Percentiles rank a stretch among this genome's conserved stretches.
phyloP scores from a whole-genome alignment of 2,888 invertebrate species.

The Empis stercorea region DNA sequence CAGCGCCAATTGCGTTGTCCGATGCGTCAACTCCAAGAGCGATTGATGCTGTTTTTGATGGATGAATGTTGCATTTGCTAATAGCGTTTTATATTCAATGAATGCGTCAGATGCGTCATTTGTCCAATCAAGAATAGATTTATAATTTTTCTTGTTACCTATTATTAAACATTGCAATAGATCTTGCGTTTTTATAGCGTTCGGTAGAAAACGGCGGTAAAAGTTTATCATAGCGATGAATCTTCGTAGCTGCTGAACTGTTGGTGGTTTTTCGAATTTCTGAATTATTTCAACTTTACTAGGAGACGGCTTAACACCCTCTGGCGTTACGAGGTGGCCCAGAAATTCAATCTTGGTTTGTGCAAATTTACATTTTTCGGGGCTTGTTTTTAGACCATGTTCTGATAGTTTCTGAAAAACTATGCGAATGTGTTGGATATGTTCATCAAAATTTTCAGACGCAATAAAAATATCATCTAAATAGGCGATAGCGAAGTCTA shows the following conservation, averaged over 20 bases:
- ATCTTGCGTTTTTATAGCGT: slow-evolving; percentile 11
- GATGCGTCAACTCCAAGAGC: too few species aligned
- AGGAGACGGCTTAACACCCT: slow-evolving; percentile 5
- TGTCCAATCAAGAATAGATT: slow-evolving; percentile 9
- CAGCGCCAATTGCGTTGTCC: too few species aligned
- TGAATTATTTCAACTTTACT: slow-evolving; percentile 9
- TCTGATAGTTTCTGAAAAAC: slow-evolving; percentile 16
- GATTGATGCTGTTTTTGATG: too few species aligned
- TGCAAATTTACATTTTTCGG: slow-evolving; percentile 14
- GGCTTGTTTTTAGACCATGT: slow-evolving; percentile 16
- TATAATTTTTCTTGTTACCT: slow-evolving; percentile 11
- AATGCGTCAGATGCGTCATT: slow-evolving; percentile 10
- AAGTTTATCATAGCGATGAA: slow-evolving; percentile 9
- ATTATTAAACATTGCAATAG: slow-evolving; percentile 7
- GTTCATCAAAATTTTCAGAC: slow-evolving; percentile 7
- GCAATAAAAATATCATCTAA: slow-evolving; percentile 14
- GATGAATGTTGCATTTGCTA: slow-evolving; percentile 5
- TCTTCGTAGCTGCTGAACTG: slow-evolving; percentile 9
- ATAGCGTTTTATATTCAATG: slow-evolving; percentile 8
- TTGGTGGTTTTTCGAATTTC: slow-evolving; percentile 9
- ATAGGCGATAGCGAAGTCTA: slow-evolving; percentile 18
- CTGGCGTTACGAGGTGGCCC: slow-evolving; percentile 7
- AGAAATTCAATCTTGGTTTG: slow-evolving; percentile 9
- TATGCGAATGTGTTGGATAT: slow-evolving; percentile 8
- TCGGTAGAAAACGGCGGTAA: slow-evolving; percentile 10